Evolutionary conservation across 2,888 invertebrate species (phyloP).

Genomic region (Allolobophora icterica): DNA sequence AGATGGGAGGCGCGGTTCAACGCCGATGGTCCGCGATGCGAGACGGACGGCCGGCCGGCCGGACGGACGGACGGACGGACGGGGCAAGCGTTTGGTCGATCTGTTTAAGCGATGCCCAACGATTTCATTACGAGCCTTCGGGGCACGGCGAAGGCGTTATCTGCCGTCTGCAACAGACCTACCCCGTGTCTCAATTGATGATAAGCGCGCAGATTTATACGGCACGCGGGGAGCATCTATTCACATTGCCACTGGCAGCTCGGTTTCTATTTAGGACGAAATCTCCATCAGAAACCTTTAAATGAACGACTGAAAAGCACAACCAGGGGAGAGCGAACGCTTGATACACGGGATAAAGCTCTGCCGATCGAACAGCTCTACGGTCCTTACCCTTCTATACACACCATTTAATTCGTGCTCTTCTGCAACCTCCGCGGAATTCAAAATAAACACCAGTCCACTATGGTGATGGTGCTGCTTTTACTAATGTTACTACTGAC

Average conservation of each 20-base stretch:
- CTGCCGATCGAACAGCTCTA: background rate
- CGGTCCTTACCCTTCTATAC: background rate
- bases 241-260: background rate
- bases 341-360: background rate
- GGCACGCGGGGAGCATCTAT: background rate
- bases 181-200: background rate
- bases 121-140: constrained; percentile 17
- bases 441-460: background rate
- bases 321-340: background rate
- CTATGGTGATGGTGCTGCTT: background rate
- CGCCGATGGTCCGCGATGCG: constrained; percentile 7
- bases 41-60: background rate
- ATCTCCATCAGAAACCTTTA: constrained; percentile 4
- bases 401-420: constrained; percentile 17
- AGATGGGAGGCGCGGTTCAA: background rate
- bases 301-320: constrained; percentile 11
- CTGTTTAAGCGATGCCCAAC: background rate
- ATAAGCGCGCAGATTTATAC: background rate
- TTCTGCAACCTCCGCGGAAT: background rate
- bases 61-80: too few relatives aligned
- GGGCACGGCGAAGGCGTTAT: background rate
- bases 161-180: background rate
- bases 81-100: background rate
- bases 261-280: constrained; percentile 1
- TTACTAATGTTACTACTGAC: background rate